phyloP scores from a whole-genome alignment of 2,888 invertebrate genomes.

The Scaptomyza caliginosa region DNA sequence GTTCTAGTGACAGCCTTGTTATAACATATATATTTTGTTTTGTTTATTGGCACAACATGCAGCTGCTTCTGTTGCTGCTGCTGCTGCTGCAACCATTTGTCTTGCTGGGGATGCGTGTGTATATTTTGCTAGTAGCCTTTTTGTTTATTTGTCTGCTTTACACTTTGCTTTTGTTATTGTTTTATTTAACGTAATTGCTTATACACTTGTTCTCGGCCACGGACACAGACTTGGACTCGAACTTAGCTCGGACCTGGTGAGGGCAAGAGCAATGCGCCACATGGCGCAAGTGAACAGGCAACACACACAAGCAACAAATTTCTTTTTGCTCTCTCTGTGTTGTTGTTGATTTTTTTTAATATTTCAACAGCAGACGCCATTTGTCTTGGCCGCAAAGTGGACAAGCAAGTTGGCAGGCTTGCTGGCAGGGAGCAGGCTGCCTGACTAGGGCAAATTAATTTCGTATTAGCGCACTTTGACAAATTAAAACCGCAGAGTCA shows the following conservation, averaged over 20 bases:
- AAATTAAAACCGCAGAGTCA: constrained; percentile 78
- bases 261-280: constrained; percentile 40
- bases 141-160: constrained; percentile 66
- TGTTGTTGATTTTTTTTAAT: constrained; percentile 61
- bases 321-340: constrained; percentile 3
- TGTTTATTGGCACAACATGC: constrained; percentile 77
- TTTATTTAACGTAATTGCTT: constrained; percentile 78
- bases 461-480: constrained; percentile 79
- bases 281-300: constrained; percentile 31
- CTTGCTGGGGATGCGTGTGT: constrained; percentile 53
- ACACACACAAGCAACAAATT: constrained; percentile 38
- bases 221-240: constrained; percentile 16
- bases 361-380: constrained; percentile 76
- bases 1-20: constrained; percentile 6
- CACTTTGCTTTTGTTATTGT: constrained; percentile 60
- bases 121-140: constrained; percentile 43
- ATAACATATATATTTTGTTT: constrained; percentile 28
- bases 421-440: constrained; percentile 8
- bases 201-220: constrained; percentile 49
- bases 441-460: constrained; percentile 70
- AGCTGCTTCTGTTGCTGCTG: constrained; percentile 70
- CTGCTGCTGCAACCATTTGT: constrained; percentile 77
- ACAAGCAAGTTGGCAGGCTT: constrained; percentile 59
- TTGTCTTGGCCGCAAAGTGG: constrained; percentile 74
- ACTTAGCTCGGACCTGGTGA: neutral